phyloP scores from a whole-genome alignment of 2,113 vertebrate genomes.

The Rhineura floridana region DNA sequence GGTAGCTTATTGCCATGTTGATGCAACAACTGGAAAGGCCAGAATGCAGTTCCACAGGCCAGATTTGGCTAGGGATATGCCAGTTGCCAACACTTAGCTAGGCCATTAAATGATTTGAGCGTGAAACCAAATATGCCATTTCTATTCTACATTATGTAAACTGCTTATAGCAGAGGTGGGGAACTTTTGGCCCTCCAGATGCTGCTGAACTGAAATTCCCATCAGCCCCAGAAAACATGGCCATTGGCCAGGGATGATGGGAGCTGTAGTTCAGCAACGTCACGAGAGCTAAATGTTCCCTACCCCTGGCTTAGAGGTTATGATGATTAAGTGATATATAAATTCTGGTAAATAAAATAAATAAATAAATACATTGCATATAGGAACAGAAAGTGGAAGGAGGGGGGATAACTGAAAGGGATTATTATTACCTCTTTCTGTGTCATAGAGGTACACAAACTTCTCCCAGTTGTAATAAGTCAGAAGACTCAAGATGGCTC shows the following conservation, averaged over 20 bases:
- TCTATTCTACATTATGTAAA: background rate
- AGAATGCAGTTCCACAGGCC: background rate
- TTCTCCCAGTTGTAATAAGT: conserved; percentile 95
- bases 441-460: conserved; percentile 98
- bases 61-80: background rate
- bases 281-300: too few species aligned
- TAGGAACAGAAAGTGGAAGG: background rate
- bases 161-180: background rate
- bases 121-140: background rate
- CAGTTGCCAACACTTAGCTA: background rate
- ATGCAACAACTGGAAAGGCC: background rate
- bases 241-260: too few species aligned
- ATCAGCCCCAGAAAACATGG: too few species aligned
- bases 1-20: background rate
- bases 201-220: too few species aligned
- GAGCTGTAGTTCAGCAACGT: too few species aligned
- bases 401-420: background rate
- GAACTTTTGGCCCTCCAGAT: too few species aligned
- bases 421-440: conserved; percentile 90
- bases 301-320: too few species aligned
- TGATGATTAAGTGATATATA: too few species aligned
- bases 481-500: conserved; percentile 89
- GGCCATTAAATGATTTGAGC: background rate
- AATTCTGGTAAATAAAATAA: too few species aligned
- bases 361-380: background rate